Percentiles rank a stretch among this genome's conserved stretches.
These are phyloP conservation scores for Pygoscelis adeliae DNA, from an alignment of 2,113 vertebrate genomes.

Conservation along the genomic window DNA sequence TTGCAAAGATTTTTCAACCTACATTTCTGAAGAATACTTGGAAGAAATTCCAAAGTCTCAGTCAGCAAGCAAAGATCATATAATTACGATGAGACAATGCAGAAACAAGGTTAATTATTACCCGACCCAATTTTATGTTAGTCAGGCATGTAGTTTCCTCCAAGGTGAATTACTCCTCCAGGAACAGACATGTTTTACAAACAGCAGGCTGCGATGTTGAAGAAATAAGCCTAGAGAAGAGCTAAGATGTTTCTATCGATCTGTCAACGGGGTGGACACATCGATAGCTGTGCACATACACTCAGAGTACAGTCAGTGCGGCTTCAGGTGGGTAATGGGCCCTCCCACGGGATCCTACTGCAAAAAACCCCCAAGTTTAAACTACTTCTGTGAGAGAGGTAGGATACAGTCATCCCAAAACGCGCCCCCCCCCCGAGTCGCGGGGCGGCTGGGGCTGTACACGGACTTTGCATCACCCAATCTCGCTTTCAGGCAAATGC, in stretches of 20 bases:
- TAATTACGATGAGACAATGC: background rate
- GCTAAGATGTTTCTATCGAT: background rate
- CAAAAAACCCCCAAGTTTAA: background rate
- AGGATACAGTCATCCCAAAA: background rate
- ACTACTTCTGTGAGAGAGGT: rapidly evolving
- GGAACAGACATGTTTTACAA: background rate
- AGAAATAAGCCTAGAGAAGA: background rate
- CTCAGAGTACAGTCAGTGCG: rapidly evolving
- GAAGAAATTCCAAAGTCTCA: background rate
- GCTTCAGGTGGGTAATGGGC: background rate
- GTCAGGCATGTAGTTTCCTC: background rate
- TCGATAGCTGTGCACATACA: rapidly evolving
- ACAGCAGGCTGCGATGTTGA: too few species aligned
- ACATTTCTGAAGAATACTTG: background rate
- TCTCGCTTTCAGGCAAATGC: rapidly evolving
- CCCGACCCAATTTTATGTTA: background rate
- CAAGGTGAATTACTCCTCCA: background rate
- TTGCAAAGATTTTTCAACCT: background rate
- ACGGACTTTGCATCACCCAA: rapidly evolving
- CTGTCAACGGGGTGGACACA: rapidly evolving
- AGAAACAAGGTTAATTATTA: background rate
- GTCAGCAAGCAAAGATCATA: background rate
- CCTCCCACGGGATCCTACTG: background rate
- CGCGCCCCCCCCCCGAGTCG: rapidly evolving
- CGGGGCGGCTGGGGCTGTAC: background rate